These are phyloP conservation scores for Pachyseris speciosa DNA, from an alignment of 64 coral and sea anemone species.

Conservation along the genomic window DNA sequence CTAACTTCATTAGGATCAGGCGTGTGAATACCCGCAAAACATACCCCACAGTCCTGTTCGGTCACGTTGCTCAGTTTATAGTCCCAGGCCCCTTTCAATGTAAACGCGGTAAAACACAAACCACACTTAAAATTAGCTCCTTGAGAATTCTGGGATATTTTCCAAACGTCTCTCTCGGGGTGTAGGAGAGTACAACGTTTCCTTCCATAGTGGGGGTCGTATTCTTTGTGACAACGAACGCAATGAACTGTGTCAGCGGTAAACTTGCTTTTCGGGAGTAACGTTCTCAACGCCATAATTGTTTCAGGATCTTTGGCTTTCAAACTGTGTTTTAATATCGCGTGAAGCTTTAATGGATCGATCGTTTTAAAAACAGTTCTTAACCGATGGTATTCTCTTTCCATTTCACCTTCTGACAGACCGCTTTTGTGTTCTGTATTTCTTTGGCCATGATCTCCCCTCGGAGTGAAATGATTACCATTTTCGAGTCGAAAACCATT, in stretches of 20 bases:
- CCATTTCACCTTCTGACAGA: constrained; percentile 44
- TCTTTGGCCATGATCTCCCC: background rate
- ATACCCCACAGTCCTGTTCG: constrained; percentile 76
- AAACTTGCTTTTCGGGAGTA: constrained; percentile 80
- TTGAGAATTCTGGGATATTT: constrained; percentile 50
- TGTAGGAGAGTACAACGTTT: constrained; percentile 70
- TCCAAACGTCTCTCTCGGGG: constrained; percentile 47
- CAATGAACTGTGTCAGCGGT: constrained; percentile 89
- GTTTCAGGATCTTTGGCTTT: constrained; percentile 55
- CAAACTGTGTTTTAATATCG: constrained; percentile 60
- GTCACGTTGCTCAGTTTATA: constrained; percentile 34
- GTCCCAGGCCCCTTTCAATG: constrained; percentile 57
- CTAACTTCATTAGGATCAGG: constrained; percentile 69
- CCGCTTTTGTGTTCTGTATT: background rate
- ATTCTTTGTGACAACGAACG: constrained; percentile 94
- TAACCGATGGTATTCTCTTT: constrained; percentile 67
- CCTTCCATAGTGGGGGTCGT: constrained; percentile 66
- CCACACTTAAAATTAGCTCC: constrained; percentile 68
- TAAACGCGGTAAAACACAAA: constrained; percentile 61
- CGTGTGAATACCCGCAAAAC: constrained; percentile 76
- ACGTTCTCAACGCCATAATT: constrained; percentile 64
- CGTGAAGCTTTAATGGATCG: constrained; percentile 80
- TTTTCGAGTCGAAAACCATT: too few species aligned
- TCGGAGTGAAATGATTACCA: background rate
- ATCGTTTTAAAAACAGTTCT: constrained; percentile 73